Conservation (phyloP, 2,113 vertebrate species). For the Columba janthina region DNA sequence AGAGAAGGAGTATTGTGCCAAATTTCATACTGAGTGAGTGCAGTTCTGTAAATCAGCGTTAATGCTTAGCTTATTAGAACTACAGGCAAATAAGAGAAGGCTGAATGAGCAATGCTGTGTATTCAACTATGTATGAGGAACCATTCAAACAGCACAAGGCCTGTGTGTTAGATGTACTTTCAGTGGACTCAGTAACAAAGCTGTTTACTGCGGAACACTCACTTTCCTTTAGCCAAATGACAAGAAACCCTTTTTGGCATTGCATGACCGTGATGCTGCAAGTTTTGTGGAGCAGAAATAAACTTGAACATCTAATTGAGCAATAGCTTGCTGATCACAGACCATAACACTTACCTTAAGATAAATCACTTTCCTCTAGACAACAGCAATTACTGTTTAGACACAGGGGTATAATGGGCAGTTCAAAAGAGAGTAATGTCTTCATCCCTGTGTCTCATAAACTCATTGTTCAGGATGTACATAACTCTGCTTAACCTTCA, state of each 20-base stretch:
- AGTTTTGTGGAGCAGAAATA: slow-evolving; percentile 1
- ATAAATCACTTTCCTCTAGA: background rate
- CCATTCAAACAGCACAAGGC: background rate
- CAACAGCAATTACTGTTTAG: background rate
- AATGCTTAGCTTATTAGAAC: slow-evolving; percentile 24
- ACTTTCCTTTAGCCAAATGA: background rate
- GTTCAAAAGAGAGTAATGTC: background rate
- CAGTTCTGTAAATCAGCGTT: background rate
- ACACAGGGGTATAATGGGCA: background rate
- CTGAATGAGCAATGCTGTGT: slow-evolving; percentile 27
- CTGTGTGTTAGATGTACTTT: background rate
- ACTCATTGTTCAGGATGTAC: background rate
- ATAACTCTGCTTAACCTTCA: background rate
- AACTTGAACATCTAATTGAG: slow-evolving; percentile 24
- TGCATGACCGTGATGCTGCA: background rate
- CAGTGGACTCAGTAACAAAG: background rate
- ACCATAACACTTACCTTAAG: background rate
- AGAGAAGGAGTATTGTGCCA: background rate
- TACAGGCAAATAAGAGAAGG: background rate
- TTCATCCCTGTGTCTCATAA: background rate
- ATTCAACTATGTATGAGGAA: slow-evolving; percentile 45
- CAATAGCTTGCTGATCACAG: background rate
- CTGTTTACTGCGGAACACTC: background rate
- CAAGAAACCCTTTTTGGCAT: slow-evolving; percentile 19
- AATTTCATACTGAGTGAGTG: background rate